Evolutionary conservation across 2,888 invertebrate species (phyloP).

Genomic region (Platycheirus albimanus): DNA sequence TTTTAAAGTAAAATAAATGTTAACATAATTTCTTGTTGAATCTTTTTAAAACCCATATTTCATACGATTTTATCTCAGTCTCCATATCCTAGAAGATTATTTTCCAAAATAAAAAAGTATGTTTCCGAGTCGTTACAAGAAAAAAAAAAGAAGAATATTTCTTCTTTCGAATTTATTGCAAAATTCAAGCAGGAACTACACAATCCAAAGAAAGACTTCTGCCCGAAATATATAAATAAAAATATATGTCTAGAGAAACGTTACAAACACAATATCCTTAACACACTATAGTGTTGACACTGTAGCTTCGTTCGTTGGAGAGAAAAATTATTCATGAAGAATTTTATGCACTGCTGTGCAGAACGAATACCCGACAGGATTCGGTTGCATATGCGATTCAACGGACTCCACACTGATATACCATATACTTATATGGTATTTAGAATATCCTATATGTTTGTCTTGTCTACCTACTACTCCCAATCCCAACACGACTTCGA

Average conservation of each 20-base stretch:
- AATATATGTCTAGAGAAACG: constrained; percentile 11
- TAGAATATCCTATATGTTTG: constrained; percentile 25
- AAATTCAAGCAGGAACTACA: constrained; percentile 35
- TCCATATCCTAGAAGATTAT: too few species aligned
- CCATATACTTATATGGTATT: too few species aligned
- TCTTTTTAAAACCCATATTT: too few species aligned
- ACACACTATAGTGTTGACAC: constrained; percentile 72
- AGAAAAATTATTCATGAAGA: constrained; percentile 75
- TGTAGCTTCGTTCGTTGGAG: constrained; percentile 59
- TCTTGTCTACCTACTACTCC: constrained; percentile 6
- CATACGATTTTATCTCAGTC: too few species aligned
- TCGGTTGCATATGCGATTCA: constrained; percentile 67
- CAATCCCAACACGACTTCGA: too few species aligned
- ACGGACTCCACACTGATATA: constrained; percentile 48
- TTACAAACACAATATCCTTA: constrained; percentile 59
- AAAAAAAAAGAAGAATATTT: constrained; percentile 16
- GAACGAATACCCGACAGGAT: constrained; percentile 73
- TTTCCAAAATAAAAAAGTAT: background rate
- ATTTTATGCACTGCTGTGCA: constrained; percentile 76
- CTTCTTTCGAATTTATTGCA: constrained; percentile 40
- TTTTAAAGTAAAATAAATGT: too few species aligned
- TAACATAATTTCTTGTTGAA: too few species aligned
- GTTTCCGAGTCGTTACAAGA: background rate
- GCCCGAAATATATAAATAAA: constrained; percentile 8
- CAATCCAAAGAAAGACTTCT: constrained; percentile 15